Evolutionary conservation across 2,113 vertebrate genomes (phyloP).

Genomic region (Clarias macrocephalus): DNA sequence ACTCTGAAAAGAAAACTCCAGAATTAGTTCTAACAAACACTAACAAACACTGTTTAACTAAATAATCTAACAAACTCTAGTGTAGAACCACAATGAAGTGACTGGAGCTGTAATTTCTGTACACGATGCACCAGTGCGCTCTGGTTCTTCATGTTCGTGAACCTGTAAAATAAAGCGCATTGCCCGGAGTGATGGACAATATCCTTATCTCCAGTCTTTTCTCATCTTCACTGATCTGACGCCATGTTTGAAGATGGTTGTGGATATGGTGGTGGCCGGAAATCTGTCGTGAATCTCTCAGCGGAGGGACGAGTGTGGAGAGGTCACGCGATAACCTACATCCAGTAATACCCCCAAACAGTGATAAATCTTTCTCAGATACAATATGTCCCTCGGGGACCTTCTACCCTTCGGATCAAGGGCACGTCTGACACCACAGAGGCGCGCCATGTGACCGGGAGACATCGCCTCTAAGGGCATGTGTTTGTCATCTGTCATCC

Average conservation of each 20-base stretch:
- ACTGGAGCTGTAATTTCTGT: background rate
- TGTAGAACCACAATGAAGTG: background rate
- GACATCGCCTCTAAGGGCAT: constrained; percentile 66
- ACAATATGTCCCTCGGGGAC: constrained; percentile 62
- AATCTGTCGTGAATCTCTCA: background rate
- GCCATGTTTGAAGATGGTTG: constrained; percentile 1
- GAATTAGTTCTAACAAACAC: background rate
- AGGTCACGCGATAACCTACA: constrained; percentile 33
- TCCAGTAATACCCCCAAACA: constrained; percentile 37
- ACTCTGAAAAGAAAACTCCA: background rate
- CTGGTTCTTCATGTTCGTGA: constrained; percentile 1
- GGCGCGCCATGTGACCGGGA: constrained; percentile 45
- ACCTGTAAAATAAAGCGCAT: constrained; percentile 6
- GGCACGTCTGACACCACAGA: constrained; percentile 59
- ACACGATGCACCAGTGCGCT: background rate
- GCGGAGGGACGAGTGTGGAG: background rate
- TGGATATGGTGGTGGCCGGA: background rate
- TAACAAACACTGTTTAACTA: no score
- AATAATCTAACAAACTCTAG: no score
- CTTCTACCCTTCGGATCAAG: constrained; percentile 59
- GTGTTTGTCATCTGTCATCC: constrained; percentile 48
- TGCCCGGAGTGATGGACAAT: constrained; percentile 12
- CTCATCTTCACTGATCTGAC: constrained; percentile 8
- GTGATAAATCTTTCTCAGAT: constrained; percentile 67
- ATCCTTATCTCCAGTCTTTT: constrained; percentile 15